phyloP scores from a whole-genome alignment of 1,140 invertebrate genomes.

The Drosophila gunungcola region DNA sequence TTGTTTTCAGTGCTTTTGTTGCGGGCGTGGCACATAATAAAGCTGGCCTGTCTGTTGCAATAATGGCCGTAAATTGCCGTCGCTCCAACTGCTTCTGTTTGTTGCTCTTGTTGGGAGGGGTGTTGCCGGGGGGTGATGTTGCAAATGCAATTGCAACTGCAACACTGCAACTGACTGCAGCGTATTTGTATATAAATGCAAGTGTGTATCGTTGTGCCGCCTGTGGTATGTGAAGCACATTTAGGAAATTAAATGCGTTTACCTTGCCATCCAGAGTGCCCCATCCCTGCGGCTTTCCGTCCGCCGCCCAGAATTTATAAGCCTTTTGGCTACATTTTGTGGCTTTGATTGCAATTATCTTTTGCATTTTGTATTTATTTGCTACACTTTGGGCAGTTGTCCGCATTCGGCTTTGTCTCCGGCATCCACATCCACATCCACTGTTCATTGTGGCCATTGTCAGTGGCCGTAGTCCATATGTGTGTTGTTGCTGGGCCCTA shows the following conservation, averaged over 20 bases:
- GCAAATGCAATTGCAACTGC: conserved; percentile 39
- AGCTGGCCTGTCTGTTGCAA: conserved; percentile 61
- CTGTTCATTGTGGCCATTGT: conserved; percentile 53
- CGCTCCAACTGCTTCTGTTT: conserved; percentile 36
- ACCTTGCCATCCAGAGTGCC: conserved; percentile 26
- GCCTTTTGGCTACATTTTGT: conserved; percentile 80
- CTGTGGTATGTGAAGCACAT: conserved; percentile 53
- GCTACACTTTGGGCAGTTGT: conserved; percentile 80
- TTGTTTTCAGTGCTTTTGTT: conserved; percentile 14
- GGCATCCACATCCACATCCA: not conserved
- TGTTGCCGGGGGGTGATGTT: conserved; percentile 25
- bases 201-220: conserved; percentile 26
- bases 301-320: conserved; percentile 72
- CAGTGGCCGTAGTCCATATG: conserved; percentile 27
- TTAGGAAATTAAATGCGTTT: conserved; percentile 69
- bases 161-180: conserved; percentile 37
- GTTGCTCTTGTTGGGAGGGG: conserved; percentile 8
- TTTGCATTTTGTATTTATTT: conserved; percentile 83
- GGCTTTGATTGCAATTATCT: conserved; percentile 82
- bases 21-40: conserved; percentile 53
- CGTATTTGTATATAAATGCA: conserved; percentile 24
- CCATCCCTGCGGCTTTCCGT: conserved; percentile 4
- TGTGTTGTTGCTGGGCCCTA: conserved; percentile 20
- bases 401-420: conserved; percentile 46
- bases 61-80: conserved; percentile 61